Conservation (phyloP, 1,140 invertebrate genomes). For the Telenomus remus region DNA sequence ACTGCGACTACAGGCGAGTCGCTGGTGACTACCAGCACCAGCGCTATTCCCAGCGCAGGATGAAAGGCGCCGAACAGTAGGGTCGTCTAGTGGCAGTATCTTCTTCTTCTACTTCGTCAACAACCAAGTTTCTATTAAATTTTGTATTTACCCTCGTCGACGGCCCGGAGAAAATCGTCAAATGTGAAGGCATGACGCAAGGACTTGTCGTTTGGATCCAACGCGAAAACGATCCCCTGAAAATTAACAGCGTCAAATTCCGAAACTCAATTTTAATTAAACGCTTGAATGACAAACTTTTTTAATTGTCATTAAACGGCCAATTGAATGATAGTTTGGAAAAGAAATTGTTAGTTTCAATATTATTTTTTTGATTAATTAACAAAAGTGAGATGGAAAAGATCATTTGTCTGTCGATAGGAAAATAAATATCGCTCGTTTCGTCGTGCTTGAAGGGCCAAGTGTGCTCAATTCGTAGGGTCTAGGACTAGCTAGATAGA, state of each 20-base stretch:
- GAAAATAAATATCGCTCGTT: constrained; percentile 66
- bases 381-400: constrained; percentile 15
- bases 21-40: constrained; percentile 41
- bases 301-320: constrained; percentile 4
- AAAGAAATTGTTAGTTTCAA: too few relatives aligned
- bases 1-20: constrained; percentile 47
- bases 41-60: constrained; percentile 17
- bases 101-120: constrained; percentile 63
- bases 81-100: constrained; percentile 51
- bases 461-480: constrained; percentile 73
- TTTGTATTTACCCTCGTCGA: constrained; percentile 64
- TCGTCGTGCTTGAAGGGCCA: constrained; percentile 59
- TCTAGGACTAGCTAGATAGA: constrained; percentile 47
- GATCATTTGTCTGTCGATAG: constrained; percentile 69
- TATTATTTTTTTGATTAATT: too few relatives aligned
- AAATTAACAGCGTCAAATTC: constrained; percentile 45
- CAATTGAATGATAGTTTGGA: too few relatives aligned
- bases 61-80: constrained; percentile 38
- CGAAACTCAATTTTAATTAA: constrained; percentile 54
- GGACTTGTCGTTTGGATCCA: constrained; percentile 42
- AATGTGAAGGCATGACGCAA: constrained; percentile 48
- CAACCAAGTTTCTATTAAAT: constrained; percentile 69
- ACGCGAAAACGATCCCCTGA: constrained; percentile 42
- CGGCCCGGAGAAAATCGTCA: constrained; percentile 59
- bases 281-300: constrained; percentile 24